Evolutionary conservation across 1,140 invertebrate genomes (phyloP).

Genomic region (Drosophila auraria): DNA sequence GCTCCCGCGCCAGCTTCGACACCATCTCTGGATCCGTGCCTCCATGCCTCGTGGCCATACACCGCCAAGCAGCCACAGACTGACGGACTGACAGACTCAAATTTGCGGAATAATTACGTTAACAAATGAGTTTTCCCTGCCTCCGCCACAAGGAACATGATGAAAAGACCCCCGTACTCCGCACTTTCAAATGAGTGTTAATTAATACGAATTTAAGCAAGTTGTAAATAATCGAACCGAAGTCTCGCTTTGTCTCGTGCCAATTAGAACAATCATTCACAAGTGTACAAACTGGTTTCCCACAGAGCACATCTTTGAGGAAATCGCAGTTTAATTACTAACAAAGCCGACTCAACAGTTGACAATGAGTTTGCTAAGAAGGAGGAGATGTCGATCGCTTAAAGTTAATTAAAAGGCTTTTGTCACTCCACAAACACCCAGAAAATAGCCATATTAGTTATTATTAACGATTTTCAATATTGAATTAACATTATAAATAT

Average conservation of each 20-base stretch:
- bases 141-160: not conserved
- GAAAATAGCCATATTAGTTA: too few relatives aligned
- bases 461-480: not conserved
- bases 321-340: not conserved
- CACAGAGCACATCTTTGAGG: not conserved
- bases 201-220: slow-evolving; percentile 14
- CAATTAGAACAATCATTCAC: not conserved
- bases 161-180: not conserved
- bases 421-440: too few relatives aligned
- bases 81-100: not conserved
- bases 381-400: not conserved
- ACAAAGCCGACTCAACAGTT: not conserved
- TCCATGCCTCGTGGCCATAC: not conserved
- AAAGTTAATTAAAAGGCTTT: not conserved
- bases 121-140: slow-evolving; percentile 6
- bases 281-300: not conserved
- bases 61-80: slow-evolving; percentile 9
- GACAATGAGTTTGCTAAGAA: too few relatives aligned
- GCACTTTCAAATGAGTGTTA: slow-evolving; percentile 6
- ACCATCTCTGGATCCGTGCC: not conserved
- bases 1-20: not conserved
- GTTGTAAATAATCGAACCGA: slow-evolving; percentile 5
- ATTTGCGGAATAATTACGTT: slow-evolving; percentile 18
- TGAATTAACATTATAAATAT: not conserved
- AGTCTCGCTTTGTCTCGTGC: slow-evolving; percentile 4